These are phyloP conservation scores for Aphidius colemani DNA, from an alignment of 2,888 invertebrate species.

Conservation along the genomic window DNA sequence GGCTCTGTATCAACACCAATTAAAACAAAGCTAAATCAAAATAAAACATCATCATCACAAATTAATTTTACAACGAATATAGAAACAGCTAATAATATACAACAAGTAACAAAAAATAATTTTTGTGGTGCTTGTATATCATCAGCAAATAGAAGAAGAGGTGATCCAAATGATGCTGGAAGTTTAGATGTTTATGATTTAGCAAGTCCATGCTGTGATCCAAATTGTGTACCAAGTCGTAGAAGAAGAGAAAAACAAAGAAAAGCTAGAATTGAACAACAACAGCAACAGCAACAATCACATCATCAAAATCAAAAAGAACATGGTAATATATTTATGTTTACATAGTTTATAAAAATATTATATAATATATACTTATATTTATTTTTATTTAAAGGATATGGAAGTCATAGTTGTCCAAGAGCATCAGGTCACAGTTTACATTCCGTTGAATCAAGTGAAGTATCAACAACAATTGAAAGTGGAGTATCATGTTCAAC, in stretches of 20 bases:
- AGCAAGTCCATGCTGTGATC: slow-evolving; percentile 85
- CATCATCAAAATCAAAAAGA: slow-evolving; percentile 36
- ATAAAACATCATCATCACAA: slow-evolving; percentile 25
- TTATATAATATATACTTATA: too few relatives aligned
- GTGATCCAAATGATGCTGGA: slow-evolving; percentile 50
- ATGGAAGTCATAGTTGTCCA: slow-evolving; percentile 45
- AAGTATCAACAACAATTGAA: slow-evolving; percentile 68
- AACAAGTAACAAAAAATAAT: slow-evolving; percentile 41
- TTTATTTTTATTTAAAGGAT: slow-evolving; percentile 14
- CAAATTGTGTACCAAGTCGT: slow-evolving; percentile 78
- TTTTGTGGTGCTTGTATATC: slow-evolving; percentile 58
- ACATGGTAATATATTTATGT: slow-evolving; percentile 23
- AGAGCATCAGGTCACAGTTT: slow-evolving; percentile 65
- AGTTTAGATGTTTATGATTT: slow-evolving; percentile 85
- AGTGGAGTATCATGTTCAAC: slow-evolving; percentile 83
- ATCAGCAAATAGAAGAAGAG: slow-evolving; percentile 48
- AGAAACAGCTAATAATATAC: slow-evolving; percentile 36
- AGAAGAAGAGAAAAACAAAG: slow-evolving; percentile 66
- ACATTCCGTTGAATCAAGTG: slow-evolving; percentile 82
- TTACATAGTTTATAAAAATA: too few relatives aligned
- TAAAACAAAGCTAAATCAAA: slow-evolving; percentile 30
- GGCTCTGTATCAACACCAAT: slow-evolving; percentile 46
- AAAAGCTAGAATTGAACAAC: slow-evolving; percentile 53
- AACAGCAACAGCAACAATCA: slow-evolving; percentile 54
- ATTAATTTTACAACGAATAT: not conserved